Conservation (phyloP, 2,113 vertebrate species). For the Ochotona princeps region DNA sequence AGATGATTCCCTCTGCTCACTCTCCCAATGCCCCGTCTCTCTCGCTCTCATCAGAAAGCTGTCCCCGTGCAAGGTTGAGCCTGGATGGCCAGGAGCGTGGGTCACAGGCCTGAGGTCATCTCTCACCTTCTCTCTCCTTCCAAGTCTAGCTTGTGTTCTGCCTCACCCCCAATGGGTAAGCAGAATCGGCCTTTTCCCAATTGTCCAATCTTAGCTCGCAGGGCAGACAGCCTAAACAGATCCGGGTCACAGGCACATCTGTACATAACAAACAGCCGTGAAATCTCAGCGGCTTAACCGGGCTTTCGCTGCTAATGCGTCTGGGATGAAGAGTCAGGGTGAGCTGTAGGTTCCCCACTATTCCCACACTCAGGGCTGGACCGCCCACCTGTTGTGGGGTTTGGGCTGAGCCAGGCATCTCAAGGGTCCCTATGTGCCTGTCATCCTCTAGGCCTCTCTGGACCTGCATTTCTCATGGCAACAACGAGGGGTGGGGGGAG, state of each 20-base stretch:
- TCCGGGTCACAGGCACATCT: not conserved
- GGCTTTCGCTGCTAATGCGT: not conserved
- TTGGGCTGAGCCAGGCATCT: not conserved
- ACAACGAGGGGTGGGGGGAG: too few relatives aligned
- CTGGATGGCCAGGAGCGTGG: not conserved
- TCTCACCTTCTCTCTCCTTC: not conserved
- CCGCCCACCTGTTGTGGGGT: not conserved
- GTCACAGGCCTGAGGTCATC: not conserved
- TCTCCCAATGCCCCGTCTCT: not conserved
- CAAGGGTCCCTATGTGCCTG: not conserved
- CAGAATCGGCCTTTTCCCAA: not conserved
- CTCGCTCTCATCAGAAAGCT: not conserved
- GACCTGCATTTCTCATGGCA: not conserved
- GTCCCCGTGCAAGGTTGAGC: too few relatives aligned
- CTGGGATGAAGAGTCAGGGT: not conserved
- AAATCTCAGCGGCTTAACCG: not conserved
- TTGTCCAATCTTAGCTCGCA: not conserved
- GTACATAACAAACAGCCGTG: not conserved
- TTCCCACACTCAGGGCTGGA: rapidly evolving
- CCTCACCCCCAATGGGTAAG: not conserved
- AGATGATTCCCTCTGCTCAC: not conserved
- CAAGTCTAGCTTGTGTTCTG: not conserved
- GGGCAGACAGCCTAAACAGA: not conserved
- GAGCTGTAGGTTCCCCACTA: not conserved
- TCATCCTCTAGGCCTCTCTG: not conserved